These are phyloP conservation scores for Platyrinchus mystaceus DNA, from an alignment of 2,797 vertebrate species.

Conservation along the genomic window DNA sequence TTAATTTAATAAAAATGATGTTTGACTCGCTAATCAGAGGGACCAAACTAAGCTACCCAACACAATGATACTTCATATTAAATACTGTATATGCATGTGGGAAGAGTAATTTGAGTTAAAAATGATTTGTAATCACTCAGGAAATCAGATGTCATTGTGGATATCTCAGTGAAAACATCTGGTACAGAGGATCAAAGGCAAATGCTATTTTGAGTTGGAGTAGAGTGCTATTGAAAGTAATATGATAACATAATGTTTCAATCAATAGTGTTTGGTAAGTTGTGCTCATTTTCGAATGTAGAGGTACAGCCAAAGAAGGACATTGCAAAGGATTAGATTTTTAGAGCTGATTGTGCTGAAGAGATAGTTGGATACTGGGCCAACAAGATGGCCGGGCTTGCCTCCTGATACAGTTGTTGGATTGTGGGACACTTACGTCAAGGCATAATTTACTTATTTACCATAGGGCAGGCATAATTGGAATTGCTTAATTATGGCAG, in stretches of 20 bases:
- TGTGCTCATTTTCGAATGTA: not conserved
- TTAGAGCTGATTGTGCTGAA: not conserved
- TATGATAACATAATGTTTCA: constrained; percentile 26
- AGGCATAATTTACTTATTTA: not conserved
- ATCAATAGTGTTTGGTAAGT: constrained; percentile 9
- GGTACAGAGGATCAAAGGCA: constrained; percentile 13
- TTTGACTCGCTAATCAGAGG: not conserved
- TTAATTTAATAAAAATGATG: not conserved
- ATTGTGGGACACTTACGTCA: not conserved
- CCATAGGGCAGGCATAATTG: not conserved
- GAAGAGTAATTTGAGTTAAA: constrained; percentile 9
- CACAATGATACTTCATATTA: not conserved
- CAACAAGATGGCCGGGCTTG: rapidly evolving
- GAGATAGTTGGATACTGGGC: not conserved
- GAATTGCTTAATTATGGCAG: not conserved
- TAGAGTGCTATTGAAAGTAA: constrained; percentile 9
- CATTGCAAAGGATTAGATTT: not conserved
- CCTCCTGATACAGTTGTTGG: not conserved
- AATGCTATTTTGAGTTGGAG: constrained; percentile 16
- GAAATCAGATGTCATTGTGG: constrained; percentile 33
- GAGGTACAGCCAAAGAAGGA: not conserved
- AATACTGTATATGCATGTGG: not conserved
- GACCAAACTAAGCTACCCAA: not conserved
- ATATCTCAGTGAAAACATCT: constrained; percentile 36
- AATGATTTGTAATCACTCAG: constrained; percentile 12